A percentile compares a stretch with the other conserved stretches of the same genome.
Evolutionary conservation across 2,797 vertebrate species (phyloP).

Genomic region (Sibirionetta formosa): DNA sequence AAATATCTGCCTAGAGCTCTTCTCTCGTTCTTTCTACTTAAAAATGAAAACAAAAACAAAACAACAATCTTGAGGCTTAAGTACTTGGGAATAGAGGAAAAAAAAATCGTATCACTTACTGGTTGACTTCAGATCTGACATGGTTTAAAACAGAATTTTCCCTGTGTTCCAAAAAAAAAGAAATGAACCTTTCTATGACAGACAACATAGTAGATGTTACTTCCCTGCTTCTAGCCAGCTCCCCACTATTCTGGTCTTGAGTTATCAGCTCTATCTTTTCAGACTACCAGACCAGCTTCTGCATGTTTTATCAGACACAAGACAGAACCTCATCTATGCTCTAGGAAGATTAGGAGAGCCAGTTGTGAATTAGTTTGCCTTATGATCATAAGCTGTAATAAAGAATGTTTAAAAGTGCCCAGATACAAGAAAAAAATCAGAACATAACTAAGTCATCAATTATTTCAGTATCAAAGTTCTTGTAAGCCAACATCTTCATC

Average conservation of each 20-base stretch:
- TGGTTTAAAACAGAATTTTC: neutral
- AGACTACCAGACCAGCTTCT: neutral
- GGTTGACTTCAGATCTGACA: neutral
- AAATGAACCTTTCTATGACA: neutral
- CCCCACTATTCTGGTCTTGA: neutral
- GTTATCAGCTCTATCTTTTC: neutral
- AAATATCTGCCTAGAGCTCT: neutral
- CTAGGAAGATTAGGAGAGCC: neutral
- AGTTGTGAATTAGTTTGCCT: neutral
- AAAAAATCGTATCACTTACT: rapidly evolving
- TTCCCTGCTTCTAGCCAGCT: neutral
- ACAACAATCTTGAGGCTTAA: neutral
- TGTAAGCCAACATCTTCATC: neutral
- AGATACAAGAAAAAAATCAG: neutral
- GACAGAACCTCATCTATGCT: neutral
- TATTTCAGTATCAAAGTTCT: neutral
- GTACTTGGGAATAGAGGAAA: neutral
- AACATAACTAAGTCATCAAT: neutral
- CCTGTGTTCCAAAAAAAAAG: neutral
- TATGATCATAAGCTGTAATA: neutral
- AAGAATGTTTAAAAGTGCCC: neutral
- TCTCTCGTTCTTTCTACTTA: neutral
- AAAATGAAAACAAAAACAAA: neutral
- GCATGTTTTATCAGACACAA: neutral
- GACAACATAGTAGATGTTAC: neutral